Evolutionary conservation across 2,888 invertebrate genomes (phyloP).

Genomic region (Drosophila limbata): DNA sequence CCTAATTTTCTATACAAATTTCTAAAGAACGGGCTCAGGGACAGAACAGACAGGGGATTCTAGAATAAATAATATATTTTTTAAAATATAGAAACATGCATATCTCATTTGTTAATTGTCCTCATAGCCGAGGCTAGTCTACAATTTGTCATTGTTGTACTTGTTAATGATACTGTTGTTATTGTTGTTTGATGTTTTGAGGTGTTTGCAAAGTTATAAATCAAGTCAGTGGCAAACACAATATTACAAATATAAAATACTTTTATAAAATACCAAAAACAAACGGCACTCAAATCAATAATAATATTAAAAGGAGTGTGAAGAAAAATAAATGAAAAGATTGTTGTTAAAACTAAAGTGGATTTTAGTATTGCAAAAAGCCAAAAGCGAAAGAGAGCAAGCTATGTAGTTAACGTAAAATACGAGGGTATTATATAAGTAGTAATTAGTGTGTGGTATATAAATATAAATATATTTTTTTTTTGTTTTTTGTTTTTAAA

Average conservation of each 20-base stretch:
- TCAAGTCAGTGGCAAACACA: constrained; percentile 8
- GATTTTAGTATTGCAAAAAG: constrained; percentile 44
- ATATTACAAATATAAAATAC: background rate
- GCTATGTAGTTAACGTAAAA: constrained; percentile 29
- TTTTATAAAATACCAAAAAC: constrained; percentile 1
- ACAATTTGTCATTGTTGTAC: background rate
- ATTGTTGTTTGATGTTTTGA: constrained; percentile 4
- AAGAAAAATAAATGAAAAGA: background rate
- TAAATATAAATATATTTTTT: constrained; percentile 2
- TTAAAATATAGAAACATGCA: constrained; percentile 6
- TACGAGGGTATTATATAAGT: constrained; percentile 6
- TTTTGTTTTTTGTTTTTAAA: constrained; percentile 3
- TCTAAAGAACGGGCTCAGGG: too few relatives aligned
- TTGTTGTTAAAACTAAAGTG: constrained; percentile 6
- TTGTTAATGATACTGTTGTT: constrained; percentile 14
- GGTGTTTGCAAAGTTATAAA: constrained; percentile 5
- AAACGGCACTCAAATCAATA: constrained; percentile 14
- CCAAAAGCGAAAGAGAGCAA: constrained; percentile 52
- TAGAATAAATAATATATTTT: too few relatives aligned
- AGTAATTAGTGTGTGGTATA: constrained; percentile 13
- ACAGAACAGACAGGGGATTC: too few relatives aligned
- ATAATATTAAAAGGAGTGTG: background rate
- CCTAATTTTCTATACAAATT: too few relatives aligned
- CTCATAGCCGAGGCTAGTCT: constrained; percentile 16
- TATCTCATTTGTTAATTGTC: background rate